Percentiles rank a stretch among this genome's conserved stretches.
phyloP scores from a whole-genome alignment of 2,888 invertebrate species.

The Mactromeris polynyma region DNA sequence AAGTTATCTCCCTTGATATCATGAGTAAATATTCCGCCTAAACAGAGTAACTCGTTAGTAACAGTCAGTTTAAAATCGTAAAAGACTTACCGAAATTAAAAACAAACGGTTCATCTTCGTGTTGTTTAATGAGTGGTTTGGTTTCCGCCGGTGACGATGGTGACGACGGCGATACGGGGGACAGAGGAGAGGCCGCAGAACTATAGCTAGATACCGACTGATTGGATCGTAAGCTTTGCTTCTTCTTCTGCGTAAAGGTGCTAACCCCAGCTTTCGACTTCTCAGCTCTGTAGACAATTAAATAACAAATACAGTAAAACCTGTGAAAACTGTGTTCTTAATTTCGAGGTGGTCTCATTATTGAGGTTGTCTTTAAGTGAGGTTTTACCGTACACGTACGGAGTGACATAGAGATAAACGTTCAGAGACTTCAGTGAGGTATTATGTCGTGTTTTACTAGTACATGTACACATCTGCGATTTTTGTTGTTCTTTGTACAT shows the following conservation, averaged over 20 bases:
- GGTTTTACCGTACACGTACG: too few species aligned
- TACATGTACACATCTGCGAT: too few species aligned
- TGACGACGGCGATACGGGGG: slow-evolving; percentile 9
- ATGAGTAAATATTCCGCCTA: not conserved
- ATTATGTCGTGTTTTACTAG: too few species aligned
- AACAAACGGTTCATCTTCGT: slow-evolving; percentile 50
- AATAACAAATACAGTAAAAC: too few species aligned
- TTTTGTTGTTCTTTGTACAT: too few species aligned
- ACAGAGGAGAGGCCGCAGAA: not conserved
- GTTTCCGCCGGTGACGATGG: slow-evolving; percentile 37
- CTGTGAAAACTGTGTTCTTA: too few species aligned
- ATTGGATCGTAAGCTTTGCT: slow-evolving; percentile 34
- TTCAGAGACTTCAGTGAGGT: too few species aligned
- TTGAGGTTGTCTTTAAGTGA: too few species aligned
- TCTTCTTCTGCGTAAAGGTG: slow-evolving; percentile 55
- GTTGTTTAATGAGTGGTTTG: slow-evolving; percentile 25
- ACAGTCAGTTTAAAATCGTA: not conserved
- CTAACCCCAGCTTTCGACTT: slow-evolving; percentile 40
- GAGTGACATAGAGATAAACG: too few species aligned
- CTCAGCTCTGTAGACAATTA: slow-evolving; percentile 15
- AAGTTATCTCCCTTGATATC: not conserved
- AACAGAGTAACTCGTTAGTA: too few species aligned
- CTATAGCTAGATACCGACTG: not conserved
- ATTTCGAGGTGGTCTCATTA: too few species aligned
- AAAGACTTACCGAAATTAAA: slow-evolving; percentile 60